Evolutionary conservation across 2,888 invertebrate species (phyloP), one percentile per base, ranked within the genome.

Genomic region (Drosophila neonasuta): DNA sequence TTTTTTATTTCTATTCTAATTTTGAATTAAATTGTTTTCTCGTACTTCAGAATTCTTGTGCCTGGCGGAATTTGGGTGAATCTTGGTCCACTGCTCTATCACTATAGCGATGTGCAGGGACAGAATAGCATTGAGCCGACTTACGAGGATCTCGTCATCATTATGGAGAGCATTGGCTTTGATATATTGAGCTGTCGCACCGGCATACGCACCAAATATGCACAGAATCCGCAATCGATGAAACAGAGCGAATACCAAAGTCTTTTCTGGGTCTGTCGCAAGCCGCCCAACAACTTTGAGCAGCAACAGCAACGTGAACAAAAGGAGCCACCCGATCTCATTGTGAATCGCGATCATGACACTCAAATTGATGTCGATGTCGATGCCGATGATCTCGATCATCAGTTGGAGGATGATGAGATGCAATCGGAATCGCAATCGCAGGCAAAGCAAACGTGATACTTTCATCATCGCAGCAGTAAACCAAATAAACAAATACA

Each of bases 71-170:
- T 94, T 75, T 97, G 97, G 97, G 93, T 97, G 74, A 97, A 97
- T 90, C 91, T 97, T 62, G 97, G 99, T 3, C 99, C 99, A 0
- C 91, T 99, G 65, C 92, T 99, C 2, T 99, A 99, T 89, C 96
- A 96, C 86, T 96, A 94, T 92, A 97, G 97, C 78, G 98, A 98
- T 88, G 94, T 96, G 91, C 94, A 94, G 5, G 94, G 94, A 41
- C 97, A 97, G 88, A 94, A 94, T 79, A 98, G 98, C 73, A 96
- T 99, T 77, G 99, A 99, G 89, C 97, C 99, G 0, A 96, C 97
- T 20, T 98, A 97, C 87, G 96, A 96, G 86, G 94, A 96, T 76
- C 92, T 97, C 10, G 92, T 94, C 72, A 93, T 94, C 44, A 95
- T 97, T 55, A 96, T 97, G 73, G 92, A 93, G 73, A 94, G 94